A percentile compares a stretch with the other conserved stretches of the same genome.
These are phyloP conservation scores for Contarinia nasturtii DNA, from an alignment of 1,140 invertebrate genomes.

Conservation along the genomic window DNA sequence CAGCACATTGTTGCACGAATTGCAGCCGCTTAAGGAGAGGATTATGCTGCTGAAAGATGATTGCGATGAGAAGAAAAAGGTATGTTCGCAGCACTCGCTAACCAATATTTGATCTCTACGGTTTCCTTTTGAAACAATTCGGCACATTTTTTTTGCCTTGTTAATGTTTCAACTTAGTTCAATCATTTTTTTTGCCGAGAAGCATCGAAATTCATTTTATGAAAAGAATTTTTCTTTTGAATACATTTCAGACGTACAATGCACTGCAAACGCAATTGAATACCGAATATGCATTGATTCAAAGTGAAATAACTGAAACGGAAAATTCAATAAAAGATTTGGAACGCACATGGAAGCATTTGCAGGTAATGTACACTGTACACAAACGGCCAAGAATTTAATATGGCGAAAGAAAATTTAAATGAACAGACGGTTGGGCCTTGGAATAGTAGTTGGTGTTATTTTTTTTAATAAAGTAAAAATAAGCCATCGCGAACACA, in stretches of 20 bases:
- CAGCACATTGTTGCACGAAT: slow-evolving; percentile 1
- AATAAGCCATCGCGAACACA: not conserved
- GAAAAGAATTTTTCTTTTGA: too few species aligned
- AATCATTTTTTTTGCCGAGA: not conserved
- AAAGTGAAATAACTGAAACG: slow-evolving; percentile 1
- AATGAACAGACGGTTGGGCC: too few species aligned
- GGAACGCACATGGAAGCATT: slow-evolving; percentile 2
- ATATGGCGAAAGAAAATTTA: not conserved
- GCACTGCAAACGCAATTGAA: not conserved
- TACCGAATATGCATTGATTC: not conserved
- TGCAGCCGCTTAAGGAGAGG: not conserved
- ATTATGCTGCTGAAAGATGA: slow-evolving; percentile 3
- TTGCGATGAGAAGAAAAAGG: slow-evolving; percentile 4
- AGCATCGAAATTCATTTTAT: not conserved
- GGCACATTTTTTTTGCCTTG: not conserved
- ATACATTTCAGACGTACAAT: slow-evolving; percentile 1
- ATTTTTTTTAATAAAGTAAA: not conserved
- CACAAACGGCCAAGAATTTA: not conserved
- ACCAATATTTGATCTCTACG: not conserved
- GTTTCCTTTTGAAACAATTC: not conserved
- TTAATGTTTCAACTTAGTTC: not conserved
- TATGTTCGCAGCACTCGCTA: not conserved
- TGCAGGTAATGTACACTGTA: slow-evolving; percentile 1
- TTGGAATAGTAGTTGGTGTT: not conserved
- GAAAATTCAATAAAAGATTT: slow-evolving; percentile 2